Evolutionary conservation across 2,113 vertebrate genomes (phyloP).

Genomic region (Channa maculata): DNA sequence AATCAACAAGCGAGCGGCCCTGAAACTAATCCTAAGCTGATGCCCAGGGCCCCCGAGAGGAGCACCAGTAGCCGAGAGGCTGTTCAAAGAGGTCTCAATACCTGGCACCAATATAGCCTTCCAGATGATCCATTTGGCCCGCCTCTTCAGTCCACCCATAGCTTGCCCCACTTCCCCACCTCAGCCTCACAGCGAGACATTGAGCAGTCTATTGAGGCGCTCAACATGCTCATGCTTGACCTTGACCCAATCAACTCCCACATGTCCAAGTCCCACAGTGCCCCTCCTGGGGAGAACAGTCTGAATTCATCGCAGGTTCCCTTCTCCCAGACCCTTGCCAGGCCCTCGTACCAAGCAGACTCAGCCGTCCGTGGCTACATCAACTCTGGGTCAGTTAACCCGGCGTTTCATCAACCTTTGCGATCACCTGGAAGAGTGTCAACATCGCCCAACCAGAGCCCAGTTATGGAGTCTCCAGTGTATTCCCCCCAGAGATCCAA

Average conservation of each 20-base stretch:
- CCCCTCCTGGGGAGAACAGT: constrained; percentile 83
- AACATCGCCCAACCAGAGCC: constrained; percentile 66
- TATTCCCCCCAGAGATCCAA: constrained; percentile 67
- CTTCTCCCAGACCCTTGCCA: constrained; percentile 80
- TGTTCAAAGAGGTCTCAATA: constrained; percentile 92
- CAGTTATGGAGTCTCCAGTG: constrained; percentile 65
- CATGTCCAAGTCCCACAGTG: constrained; percentile 92
- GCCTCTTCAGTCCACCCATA: constrained; percentile 82
- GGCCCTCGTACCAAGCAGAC: constrained; percentile 83
- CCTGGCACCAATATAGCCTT: constrained; percentile 92
- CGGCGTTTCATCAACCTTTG: constrained; percentile 55
- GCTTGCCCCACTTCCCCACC: constrained; percentile 89
- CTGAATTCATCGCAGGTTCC: constrained; percentile 82
- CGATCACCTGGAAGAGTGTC: constrained; percentile 58
- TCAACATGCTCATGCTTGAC: constrained; percentile 97
- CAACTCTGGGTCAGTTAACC: constrained; percentile 55
- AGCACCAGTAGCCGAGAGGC: constrained; percentile 96
- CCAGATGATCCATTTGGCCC: constrained; percentile 83
- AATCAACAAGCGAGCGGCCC: constrained; percentile 74
- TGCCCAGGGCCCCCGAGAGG: constrained; percentile 83
- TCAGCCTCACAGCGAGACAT: constrained; percentile 91
- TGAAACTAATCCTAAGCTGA: constrained; percentile 82
- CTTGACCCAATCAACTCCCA: constrained; percentile 84
- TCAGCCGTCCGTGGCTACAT: constrained; percentile 78
- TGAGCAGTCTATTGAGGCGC: constrained; percentile 93